Evolutionary conservation across 2,113 vertebrate species (phyloP).

Genomic region (Corydoras sp.): DNA sequence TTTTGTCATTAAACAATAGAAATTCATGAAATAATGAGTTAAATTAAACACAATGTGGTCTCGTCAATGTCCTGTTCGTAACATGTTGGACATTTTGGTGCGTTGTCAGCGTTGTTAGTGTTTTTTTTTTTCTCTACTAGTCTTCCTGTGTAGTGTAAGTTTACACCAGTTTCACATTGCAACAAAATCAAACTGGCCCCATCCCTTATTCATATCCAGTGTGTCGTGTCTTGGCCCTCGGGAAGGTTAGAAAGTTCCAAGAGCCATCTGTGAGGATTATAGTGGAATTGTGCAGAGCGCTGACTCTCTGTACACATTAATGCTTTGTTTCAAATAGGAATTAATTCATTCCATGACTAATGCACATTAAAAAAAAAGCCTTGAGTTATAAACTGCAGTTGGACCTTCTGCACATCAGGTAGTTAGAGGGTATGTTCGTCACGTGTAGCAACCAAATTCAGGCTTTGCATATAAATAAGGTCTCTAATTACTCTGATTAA

Average conservation of each 20-base stretch:
- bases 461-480: background rate
- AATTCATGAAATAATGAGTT: too few relatives aligned
- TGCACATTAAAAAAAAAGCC: constrained; percentile 1
- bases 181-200: constrained; percentile 8
- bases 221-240: background rate
- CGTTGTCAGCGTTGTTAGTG: background rate
- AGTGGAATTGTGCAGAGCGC: background rate
- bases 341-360: background rate
- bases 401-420: background rate
- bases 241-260: background rate
- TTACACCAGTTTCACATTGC: constrained; percentile 5
- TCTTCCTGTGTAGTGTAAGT: background rate
- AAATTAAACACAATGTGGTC: too few relatives aligned
- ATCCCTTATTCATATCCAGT: background rate
- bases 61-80: background rate
- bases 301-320: constrained; percentile 11
- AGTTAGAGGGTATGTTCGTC: too few relatives aligned
- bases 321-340: constrained; percentile 14
- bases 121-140: background rate
- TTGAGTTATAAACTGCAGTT: background rate
- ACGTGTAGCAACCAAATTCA: background rate
- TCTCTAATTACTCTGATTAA: background rate
- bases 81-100: background rate
- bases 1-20: too few relatives aligned
- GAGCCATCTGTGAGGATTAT: background rate